phyloP scores from a whole-genome alignment of 1,140 invertebrate genomes.

The Berghia stephanieae region DNA sequence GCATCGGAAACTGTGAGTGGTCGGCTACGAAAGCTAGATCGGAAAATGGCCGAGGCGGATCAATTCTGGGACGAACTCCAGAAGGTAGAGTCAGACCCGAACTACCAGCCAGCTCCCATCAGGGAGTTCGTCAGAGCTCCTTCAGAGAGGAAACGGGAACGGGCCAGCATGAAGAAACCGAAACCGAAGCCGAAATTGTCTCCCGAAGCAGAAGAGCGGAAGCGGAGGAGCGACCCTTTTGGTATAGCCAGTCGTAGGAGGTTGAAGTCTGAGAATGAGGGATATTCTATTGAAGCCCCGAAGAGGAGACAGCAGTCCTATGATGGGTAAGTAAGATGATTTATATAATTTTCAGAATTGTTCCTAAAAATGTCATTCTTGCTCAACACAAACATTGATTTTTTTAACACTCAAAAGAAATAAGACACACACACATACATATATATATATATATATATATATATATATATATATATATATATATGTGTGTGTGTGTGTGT shows the following conservation, averaged over 20 bases:
- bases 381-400: no score
- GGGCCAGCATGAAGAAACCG: background rate
- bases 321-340: background rate
- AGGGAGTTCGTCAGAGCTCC: slow-evolving; percentile 10
- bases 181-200: slow-evolving; percentile 14
- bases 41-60: slow-evolving; percentile 50
- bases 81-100: slow-evolving; percentile 37
- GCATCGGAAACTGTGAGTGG: slow-evolving; percentile 49
- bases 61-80: slow-evolving; percentile 56
- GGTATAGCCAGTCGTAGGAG: slow-evolving; percentile 30
- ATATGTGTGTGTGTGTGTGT: no score
- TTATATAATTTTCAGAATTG: background rate
- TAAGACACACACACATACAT: no score
- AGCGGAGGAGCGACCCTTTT: slow-evolving; percentile 27
- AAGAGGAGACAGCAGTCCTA: slow-evolving; percentile 20
- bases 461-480: no score
- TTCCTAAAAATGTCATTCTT: no score
- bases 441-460: no score
- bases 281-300: slow-evolving; percentile 8
- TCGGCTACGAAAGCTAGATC: slow-evolving; percentile 52
- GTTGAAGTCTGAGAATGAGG: slow-evolving; percentile 5
- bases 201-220: slow-evolving; percentile 24
- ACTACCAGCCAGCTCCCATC: slow-evolving; percentile 32
- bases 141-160: slow-evolving; percentile 27
- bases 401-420: no score